Conservation (phyloP, 1,140 invertebrate species). For the Drosophila cardini region DNA sequence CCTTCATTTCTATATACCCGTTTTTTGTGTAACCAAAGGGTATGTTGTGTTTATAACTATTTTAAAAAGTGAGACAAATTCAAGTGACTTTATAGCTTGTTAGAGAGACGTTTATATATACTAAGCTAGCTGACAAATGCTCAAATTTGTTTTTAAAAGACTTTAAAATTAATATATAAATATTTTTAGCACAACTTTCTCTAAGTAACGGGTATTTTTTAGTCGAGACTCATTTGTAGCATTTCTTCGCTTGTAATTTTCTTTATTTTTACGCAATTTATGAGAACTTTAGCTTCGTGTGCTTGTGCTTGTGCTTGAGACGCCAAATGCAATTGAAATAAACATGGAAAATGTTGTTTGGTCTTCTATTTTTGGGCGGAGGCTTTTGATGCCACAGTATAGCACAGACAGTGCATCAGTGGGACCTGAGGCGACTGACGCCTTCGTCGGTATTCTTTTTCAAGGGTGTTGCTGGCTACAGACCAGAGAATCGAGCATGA, state of each 20-base stretch:
- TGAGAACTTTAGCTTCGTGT: conserved; percentile 25
- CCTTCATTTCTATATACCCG: conserved; percentile 15
- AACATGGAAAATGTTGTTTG: conserved; percentile 57
- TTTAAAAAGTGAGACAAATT: too few relatives aligned
- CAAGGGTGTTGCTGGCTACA: conserved; percentile 31
- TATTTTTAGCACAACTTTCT: too few relatives aligned
- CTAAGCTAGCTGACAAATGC: too few relatives aligned
- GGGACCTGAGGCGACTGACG: conserved; percentile 21
- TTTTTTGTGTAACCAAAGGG: too few relatives aligned
- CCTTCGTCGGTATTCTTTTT: conserved; percentile 38
- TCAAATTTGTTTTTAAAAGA: too few relatives aligned
- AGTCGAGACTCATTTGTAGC: too few relatives aligned
- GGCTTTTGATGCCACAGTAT: conserved; percentile 13
- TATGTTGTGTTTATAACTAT: too few relatives aligned
- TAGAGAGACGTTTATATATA: too few relatives aligned
- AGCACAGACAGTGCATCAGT: conserved; percentile 1
- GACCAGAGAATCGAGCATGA: background rate
- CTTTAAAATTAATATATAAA: background rate
- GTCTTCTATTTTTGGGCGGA: conserved; percentile 28
- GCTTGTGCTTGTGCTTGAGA: conserved; percentile 8
- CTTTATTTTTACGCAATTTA: conserved; percentile 73
- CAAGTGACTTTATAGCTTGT: too few relatives aligned
- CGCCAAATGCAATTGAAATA: conserved; percentile 78
- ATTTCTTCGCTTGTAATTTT: background rate
- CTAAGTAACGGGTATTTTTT: too few relatives aligned